phyloP scores from a whole-genome alignment of 2,113 vertebrate genomes.

The Sprattus sprattus region DNA sequence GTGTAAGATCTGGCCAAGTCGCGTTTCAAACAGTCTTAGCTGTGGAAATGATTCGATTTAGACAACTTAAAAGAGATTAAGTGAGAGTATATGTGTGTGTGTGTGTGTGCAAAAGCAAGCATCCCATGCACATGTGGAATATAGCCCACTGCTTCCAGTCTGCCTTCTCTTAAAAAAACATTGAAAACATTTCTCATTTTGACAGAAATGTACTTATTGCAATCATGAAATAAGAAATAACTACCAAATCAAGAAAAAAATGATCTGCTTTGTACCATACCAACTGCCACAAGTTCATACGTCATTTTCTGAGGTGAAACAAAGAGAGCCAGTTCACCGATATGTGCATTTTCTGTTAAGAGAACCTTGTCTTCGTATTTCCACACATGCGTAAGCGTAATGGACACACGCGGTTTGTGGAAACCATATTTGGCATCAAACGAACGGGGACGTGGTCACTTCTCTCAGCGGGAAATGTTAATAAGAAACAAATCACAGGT shows the following conservation, averaged over 20 bases:
- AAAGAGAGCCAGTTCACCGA: not conserved
- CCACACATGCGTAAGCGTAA: not conserved
- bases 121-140: not conserved
- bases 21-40: not conserved
- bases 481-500: not conserved
- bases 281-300: not conserved
- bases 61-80: not conserved
- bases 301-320: not conserved
- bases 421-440: conserved; percentile 24
- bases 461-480: not conserved
- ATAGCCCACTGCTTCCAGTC: not conserved
- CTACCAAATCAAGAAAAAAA: too few species aligned
- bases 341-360: not conserved
- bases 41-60: not conserved
- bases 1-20: not conserved
- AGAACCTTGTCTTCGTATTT: not conserved
- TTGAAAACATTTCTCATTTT: too few species aligned
- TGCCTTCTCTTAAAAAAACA: not conserved
- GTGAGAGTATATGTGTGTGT: not conserved
- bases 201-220: too few species aligned
- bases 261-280: not conserved
- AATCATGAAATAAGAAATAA: too few species aligned
- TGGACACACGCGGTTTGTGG: conserved; percentile 23
- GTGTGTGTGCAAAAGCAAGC: not conserved
- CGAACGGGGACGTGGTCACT: not conserved